phyloP scores from a whole-genome alignment of 2,888 invertebrate genomes.

The Zaprionus lineosus region DNA sequence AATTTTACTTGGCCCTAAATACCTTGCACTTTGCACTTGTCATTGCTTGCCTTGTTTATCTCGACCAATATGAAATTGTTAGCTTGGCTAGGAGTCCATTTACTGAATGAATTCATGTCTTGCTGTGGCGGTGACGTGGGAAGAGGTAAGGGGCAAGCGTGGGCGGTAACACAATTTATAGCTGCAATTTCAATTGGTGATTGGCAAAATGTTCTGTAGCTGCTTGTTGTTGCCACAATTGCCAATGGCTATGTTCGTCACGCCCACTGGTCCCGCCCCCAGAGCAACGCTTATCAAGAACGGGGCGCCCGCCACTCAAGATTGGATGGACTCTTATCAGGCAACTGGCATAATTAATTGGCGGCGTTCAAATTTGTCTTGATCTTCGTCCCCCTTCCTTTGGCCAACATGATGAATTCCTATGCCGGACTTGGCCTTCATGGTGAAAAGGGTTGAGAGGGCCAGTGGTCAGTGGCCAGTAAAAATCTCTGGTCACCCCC shows the following conservation, averaged over 20 bases:
- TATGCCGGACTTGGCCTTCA: background rate
- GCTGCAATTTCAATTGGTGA: constrained; percentile 54
- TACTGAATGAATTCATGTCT: constrained; percentile 10
- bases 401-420: constrained; percentile 38
- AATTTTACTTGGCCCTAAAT: constrained; percentile 13
- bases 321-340: constrained; percentile 47
- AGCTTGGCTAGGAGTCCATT: constrained; percentile 22
- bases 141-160: background rate
- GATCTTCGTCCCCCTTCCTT: background rate
- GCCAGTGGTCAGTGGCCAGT: no score
- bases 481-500: no score
- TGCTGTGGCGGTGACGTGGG: background rate
- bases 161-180: constrained; percentile 51
- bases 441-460: background rate
- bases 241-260: constrained; percentile 15
- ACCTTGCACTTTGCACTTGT: constrained; percentile 35
- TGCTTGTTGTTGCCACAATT: constrained; percentile 20
- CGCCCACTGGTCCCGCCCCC: constrained; percentile 14
- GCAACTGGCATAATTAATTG: constrained; percentile 34
- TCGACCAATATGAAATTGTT: constrained; percentile 12
- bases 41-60: background rate
- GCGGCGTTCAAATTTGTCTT: constrained; percentile 25
- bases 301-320: constrained; percentile 61
- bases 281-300: constrained; percentile 39
- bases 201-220: constrained; percentile 44